Evolutionary conservation across 2,113 vertebrate genomes (phyloP).

Genomic region (Gadus chalcogrammus): DNA sequence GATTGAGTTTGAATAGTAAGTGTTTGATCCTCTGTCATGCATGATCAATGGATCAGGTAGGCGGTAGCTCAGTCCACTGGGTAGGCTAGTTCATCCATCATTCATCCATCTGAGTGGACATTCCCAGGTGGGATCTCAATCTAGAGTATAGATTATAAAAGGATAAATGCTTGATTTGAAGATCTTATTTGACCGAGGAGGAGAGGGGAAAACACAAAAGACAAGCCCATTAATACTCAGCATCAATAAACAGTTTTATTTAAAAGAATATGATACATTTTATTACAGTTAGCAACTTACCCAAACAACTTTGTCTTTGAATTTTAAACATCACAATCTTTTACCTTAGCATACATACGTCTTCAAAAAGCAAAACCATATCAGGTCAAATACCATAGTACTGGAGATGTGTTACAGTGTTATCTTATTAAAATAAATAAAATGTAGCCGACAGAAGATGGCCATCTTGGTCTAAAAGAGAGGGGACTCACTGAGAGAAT

Average conservation of each 20-base stretch:
- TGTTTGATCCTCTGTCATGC: too few species aligned
- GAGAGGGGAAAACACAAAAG: not conserved
- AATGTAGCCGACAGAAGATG: constrained; percentile 18
- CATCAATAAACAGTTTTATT: constrained; percentile 93
- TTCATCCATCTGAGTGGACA: too few species aligned
- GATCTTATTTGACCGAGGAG: too few species aligned
- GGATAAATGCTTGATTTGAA: too few species aligned
- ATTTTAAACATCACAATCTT: constrained; percentile 40
- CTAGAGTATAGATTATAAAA: too few species aligned
- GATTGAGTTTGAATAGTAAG: too few species aligned
- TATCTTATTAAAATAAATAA: constrained; percentile 58
- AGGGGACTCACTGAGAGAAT: not conserved
- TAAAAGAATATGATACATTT: constrained; percentile 97
- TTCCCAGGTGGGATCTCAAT: too few species aligned
- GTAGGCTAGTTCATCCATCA: too few species aligned
- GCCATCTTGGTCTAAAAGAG: constrained; percentile 7
- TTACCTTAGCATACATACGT: constrained; percentile 4
- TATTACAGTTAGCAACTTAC: constrained; percentile 85
- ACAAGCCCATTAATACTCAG: constrained; percentile 15
- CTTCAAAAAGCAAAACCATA: constrained; percentile 19
- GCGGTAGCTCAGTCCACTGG: too few species aligned
- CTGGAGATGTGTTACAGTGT: constrained; percentile 26
- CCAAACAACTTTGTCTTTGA: constrained; percentile 57
- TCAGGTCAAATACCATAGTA: constrained; percentile 36
- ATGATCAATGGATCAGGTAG: too few species aligned